Conservation (phyloP, 35 echinoderm and acorn worm species). For the Holothuria glaberrima region DNA sequence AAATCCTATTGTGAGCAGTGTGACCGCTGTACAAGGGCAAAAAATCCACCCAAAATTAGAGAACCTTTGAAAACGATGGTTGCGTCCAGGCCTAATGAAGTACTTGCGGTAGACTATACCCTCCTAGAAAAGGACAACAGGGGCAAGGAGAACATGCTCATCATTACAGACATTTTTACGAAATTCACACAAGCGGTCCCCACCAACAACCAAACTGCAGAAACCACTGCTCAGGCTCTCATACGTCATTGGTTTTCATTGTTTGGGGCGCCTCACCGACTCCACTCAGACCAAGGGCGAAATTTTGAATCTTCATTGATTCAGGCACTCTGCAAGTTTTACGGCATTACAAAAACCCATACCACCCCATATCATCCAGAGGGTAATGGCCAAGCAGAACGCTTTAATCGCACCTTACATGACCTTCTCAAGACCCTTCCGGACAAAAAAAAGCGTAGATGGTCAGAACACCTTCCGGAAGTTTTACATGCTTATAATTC, state of each 20-base stretch:
- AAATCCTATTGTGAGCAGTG: no score
- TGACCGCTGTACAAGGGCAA: no score
- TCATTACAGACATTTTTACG: conserved; percentile 52
- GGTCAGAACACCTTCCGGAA: conserved; percentile 45
- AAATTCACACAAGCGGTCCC: conserved; percentile 46
- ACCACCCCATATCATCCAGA: no score
- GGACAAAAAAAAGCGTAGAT: conserved; percentile 23
- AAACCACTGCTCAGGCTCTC: conserved; percentile 39
- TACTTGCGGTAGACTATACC: conserved; percentile 55
- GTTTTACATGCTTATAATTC: conserved; percentile 64
- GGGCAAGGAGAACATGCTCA: conserved; percentile 45
- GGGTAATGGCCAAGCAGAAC: no score
- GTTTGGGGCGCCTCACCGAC: conserved; percentile 11
- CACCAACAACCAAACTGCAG: conserved; percentile 52
- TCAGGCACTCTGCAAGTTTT: conserved; percentile 36
- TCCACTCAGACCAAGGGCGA: conserved; percentile 48
- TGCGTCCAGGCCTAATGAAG: conserved; percentile 47
- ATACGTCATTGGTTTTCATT: conserved; percentile 29
- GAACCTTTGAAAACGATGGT: no score
- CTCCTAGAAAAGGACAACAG: no score
- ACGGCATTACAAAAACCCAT: no score
- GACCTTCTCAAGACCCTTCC: conserved; percentile 42
- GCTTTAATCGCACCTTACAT: conserved; percentile 67
- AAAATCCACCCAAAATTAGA: no score
- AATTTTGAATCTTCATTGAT: background rate